These are phyloP conservation scores for Orius insidiosus DNA, from an alignment of 1,140 invertebrate species.

Conservation along the genomic window DNA sequence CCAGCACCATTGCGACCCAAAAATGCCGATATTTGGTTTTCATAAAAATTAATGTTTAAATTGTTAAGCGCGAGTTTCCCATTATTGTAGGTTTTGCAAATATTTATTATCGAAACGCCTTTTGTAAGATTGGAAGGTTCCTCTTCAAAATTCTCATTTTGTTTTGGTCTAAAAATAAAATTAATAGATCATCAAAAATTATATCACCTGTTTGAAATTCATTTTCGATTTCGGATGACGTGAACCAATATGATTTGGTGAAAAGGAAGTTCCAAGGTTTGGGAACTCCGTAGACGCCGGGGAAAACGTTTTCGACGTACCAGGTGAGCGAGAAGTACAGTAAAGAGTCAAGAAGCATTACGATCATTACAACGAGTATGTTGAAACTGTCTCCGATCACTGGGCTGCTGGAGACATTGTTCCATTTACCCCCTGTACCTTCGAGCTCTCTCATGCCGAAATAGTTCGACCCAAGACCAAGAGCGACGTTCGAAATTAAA, in stretches of 20 bases:
- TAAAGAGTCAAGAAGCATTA: slow-evolving; percentile 34
- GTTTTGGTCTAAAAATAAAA: no score
- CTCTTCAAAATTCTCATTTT: no score
- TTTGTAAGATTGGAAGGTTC: slow-evolving; percentile 9
- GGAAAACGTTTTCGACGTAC: slow-evolving; percentile 44
- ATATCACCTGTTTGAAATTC: no score
- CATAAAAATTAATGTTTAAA: slow-evolving; percentile 20
- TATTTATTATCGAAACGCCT: slow-evolving; percentile 13
- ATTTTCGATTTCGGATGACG: background rate
- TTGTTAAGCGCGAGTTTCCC: slow-evolving; percentile 18
- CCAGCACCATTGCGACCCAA: slow-evolving; percentile 75
- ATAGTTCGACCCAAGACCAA: slow-evolving; percentile 40
- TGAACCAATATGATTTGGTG: slow-evolving; percentile 34
- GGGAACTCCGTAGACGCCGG: slow-evolving; percentile 32
- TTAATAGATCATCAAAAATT: no score
- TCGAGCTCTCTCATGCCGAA: slow-evolving; percentile 36
- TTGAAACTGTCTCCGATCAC: slow-evolving; percentile 25
- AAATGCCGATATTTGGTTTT: slow-evolving; percentile 67
- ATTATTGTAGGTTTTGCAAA: slow-evolving; percentile 13
- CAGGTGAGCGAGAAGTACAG: slow-evolving; percentile 31
- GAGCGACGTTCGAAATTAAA: slow-evolving; percentile 37
- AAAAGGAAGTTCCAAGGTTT: slow-evolving; percentile 33
- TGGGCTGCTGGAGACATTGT: slow-evolving; percentile 26
- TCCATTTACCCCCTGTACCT: slow-evolving; percentile 37
- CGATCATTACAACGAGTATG: slow-evolving; percentile 29